Conservation (phyloP, 2,797 vertebrate genomes). For the Geotrypetes seraphini region DNA sequence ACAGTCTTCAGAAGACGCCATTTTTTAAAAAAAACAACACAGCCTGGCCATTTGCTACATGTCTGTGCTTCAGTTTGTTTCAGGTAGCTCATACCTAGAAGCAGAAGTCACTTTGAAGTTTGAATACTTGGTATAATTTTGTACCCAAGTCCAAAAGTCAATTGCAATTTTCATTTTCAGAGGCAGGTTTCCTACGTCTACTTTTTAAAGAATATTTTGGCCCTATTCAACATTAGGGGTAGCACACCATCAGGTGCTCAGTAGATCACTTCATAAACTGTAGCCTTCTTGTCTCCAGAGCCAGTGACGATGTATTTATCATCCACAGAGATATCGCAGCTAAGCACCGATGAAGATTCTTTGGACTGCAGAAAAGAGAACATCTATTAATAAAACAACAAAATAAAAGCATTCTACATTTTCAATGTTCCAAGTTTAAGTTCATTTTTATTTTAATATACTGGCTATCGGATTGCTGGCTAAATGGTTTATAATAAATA, state of each 20-base stretch:
- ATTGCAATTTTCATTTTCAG: conserved; percentile 26
- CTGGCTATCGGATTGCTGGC: too few relatives aligned
- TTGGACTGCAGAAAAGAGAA: conserved; percentile 59
- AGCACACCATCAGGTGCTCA: conserved; percentile 47
- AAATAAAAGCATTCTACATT: too few relatives aligned
- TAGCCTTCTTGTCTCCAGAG: conserved; percentile 75
- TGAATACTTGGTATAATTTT: conserved; percentile 33
- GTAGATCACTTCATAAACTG: conserved; percentile 79
- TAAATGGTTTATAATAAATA: too few relatives aligned
- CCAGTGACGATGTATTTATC: conserved; percentile 77
- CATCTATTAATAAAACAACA: too few relatives aligned
- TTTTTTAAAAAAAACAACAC: conserved; percentile 27
- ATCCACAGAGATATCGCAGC: conserved; percentile 76
- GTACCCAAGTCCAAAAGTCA: conserved; percentile 31
- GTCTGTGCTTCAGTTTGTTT: conserved; percentile 29
- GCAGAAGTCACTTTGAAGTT: conserved; percentile 19
- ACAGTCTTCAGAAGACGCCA: conserved; percentile 27
- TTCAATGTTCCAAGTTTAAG: too few relatives aligned
- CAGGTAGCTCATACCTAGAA: conserved; percentile 17
- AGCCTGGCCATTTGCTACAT: conserved; percentile 28
- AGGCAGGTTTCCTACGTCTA: conserved; percentile 49
- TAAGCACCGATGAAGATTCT: conserved; percentile 73
- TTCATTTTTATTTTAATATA: too few relatives aligned
- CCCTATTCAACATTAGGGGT: conserved; percentile 49
- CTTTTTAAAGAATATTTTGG: conserved; percentile 54